Evolutionary conservation across 2,113 vertebrate species (phyloP), one percentile per base, ranked within the genome.

Genomic region (Nycticryphes semicollaris): DNA sequence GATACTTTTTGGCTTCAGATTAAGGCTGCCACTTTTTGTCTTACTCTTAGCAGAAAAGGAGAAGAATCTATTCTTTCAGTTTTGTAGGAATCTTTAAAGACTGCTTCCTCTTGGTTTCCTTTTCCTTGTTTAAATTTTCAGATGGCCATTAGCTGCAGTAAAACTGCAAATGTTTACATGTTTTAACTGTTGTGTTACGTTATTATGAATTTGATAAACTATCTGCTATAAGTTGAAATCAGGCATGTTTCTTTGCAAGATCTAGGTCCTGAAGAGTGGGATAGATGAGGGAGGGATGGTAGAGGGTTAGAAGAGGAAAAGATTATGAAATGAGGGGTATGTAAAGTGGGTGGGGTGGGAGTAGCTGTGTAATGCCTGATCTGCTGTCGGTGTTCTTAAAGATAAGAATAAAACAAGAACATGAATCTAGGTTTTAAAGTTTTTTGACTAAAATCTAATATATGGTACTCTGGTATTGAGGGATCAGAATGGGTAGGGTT

Each of bases 401-500:
- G 45, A 86, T n/a, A 45, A 86, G 48, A 94, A 93, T 96, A 91
- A 93, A 95, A 17, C 24, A 87, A 93, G 41, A 84, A 73, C 87
- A 84, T 59, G 35, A 60, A 73, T 54, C 31, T 76, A 54, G 45
- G 21, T 41, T 87, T 93, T 43, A 41, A 81, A 66, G 66, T 87
- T 89, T 63, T 63, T 76, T 93, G 5, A 82, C 37, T 86, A 57
- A 87, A 91, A 54, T 63, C 24, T 84, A 79, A 47, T 80, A 62
- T 50, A 67, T 0, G 70, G 54, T 95, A 92, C 83, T 78, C 28
- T 72, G 81, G 41, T 89, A 41, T 39, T 88, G 76, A 79, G 76
- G 74, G 77, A 97, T 97, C 84, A 92, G 82, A 76, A 92, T 97
- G 93, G 75, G 95, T 96, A 95, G 69, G 47, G 20, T 83, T 12